Percentiles rank a stretch among this genome's conserved stretches.
Evolutionary conservation across 2,888 invertebrate genomes (phyloP).

Genomic region (Branchinecta sandiegonensis): DNA sequence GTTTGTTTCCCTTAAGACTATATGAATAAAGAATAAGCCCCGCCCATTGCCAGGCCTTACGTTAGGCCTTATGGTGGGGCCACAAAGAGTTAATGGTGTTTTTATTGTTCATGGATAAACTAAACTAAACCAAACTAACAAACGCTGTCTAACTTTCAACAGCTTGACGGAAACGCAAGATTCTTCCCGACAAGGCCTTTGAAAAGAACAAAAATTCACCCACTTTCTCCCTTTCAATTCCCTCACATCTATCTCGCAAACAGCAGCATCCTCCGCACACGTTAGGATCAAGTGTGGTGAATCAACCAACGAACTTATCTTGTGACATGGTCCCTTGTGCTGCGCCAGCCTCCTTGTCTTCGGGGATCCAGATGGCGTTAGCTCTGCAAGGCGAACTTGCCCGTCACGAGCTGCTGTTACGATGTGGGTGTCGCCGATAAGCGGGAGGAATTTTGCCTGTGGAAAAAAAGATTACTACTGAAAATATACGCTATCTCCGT

Average conservation of each 20-base stretch:
- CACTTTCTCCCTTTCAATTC: slow-evolving; percentile 49
- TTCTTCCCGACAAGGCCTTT: no score
- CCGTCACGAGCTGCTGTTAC: slow-evolving; percentile 81
- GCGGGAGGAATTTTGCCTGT: slow-evolving; percentile 64
- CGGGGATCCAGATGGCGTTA: slow-evolving; percentile 38
- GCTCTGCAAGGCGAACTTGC: slow-evolving; percentile 50
- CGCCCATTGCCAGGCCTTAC: no score
- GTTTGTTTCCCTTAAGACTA: no score
- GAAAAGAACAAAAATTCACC: slow-evolving; percentile 27
- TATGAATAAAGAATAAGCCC: no score
- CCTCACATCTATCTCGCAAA: slow-evolving; percentile 67
- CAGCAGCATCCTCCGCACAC: slow-evolving; percentile 74
- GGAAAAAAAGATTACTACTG: slow-evolving; percentile 23
- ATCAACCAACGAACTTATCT: slow-evolving; percentile 58
- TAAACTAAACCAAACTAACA: no score
- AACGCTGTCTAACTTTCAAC: no score
- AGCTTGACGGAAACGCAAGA: no score
- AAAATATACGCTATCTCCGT: no score
- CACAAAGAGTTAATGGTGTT: no score
- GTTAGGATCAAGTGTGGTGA: slow-evolving; percentile 61
- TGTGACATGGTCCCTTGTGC: slow-evolving; percentile 65
- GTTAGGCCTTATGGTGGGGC: no score
- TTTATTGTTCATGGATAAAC: no score
- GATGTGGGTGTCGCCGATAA: slow-evolving; percentile 61
- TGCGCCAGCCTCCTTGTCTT: slow-evolving; percentile 47